Base-by-base conservation (phyloP, 2,888 invertebrate genomes). In the Andrena praecox region DNA sequence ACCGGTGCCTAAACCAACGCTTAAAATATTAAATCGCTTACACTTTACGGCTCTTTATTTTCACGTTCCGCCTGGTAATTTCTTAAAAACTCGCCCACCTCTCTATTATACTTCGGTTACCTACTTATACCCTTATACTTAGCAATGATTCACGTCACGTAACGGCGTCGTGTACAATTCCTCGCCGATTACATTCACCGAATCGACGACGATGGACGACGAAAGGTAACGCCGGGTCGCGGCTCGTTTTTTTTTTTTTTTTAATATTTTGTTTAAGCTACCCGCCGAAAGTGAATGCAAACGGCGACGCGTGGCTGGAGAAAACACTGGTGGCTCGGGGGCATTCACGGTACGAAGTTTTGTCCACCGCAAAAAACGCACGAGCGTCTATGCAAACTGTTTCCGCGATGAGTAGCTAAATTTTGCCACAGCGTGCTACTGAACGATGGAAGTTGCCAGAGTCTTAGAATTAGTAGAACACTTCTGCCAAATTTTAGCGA, bases 1-100 rank as follows among this genome's bases (percentile, higher is more conserved):
- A 80, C 42, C 82, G 71, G 73, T 82, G 73, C 73, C 84, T 81
- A 75, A 86, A 87, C 82, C 88, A 89, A 89, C 89, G 85, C 88
- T 85, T 88, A 87, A 83, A 86, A 87, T 88, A 90, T 86, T 85
- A 87, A 88, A 90, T 90, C 85, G 84, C 87, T 89, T 87, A 87
- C 81, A 84, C 72, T 56, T 89, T 87, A 85, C 48, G 66, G 59
- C 73, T 70, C 60, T 82, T 73, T 75, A 71, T 24, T 68, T 48
- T 79, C 76, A 77, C 70, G 64, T 81, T 80, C 73, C 82, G 71
- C 79, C 80, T 80, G 74, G 35, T 16, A 16, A 27, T 48, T 67
- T 10, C 29, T 31, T 67, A 52, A 63, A 35, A 67, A 52, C 27
- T 54, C 76, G n/a, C 66, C 33, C 71, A 29, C 42, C 42, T 54